phyloP scores from a whole-genome alignment of 35 echinoderm and acorn worm genomes.

The Ptychodera flava region DNA sequence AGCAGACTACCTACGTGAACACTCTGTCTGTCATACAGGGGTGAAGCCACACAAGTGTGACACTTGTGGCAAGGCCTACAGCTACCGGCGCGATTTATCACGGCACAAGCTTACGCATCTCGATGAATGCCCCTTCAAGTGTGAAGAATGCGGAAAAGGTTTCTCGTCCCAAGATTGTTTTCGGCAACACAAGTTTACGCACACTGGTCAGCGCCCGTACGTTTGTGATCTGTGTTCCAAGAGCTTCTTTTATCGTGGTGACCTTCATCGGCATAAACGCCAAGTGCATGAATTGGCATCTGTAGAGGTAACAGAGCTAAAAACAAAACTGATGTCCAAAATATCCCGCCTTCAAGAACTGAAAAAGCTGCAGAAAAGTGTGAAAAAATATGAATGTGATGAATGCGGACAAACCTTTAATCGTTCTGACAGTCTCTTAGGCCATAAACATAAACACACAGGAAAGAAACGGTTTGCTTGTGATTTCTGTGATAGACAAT shows the following conservation, averaged over 20 bases:
- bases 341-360: background rate
- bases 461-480: background rate
- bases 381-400: background rate
- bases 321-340: background rate
- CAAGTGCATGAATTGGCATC: background rate
- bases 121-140: background rate
- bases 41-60: slow-evolving; percentile 13
- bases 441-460: background rate
- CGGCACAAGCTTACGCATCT: background rate
- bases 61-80: background rate
- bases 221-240: background rate
- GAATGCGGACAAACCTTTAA: background rate
- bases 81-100: background rate
- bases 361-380: background rate
- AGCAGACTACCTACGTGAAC: background rate
- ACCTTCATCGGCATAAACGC: background rate
- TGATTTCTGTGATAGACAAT: background rate
- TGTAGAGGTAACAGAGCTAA: background rate
- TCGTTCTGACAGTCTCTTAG: background rate
- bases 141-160: background rate
- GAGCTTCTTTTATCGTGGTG: background rate
- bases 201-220: background rate
- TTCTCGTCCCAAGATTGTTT: background rate
- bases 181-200: background rate
- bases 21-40: background rate